Base-by-base conservation (phyloP, 1,140 invertebrate genomes). In the Drosophila mayri region DNA sequence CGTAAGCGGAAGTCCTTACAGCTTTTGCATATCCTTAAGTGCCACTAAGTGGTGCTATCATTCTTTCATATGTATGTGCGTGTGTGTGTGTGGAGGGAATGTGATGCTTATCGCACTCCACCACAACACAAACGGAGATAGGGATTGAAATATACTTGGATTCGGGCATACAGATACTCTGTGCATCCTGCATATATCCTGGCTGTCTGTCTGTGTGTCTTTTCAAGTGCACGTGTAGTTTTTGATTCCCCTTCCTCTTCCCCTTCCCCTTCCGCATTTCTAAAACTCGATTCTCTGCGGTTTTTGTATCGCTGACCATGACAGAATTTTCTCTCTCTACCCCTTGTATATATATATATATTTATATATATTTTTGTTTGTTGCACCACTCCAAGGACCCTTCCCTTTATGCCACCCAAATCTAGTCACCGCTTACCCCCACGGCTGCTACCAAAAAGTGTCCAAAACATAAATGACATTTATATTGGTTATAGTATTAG, bases 1-100 rank as follows among this genome's bases (percentile, higher is more conserved):
- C 46, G 46, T 66, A 85, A 78, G 82, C 83, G 83, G 83, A 87
- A 87, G 83, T 88, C 83, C 79, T 82, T 68, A 70, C 74, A 62
- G 79, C 84, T 79, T 86, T 88, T 87, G 82, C 83, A 87, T 87
- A 87, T 87, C 76, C 83, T 87, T 81, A 87, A 87, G 82, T 86
- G 79, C 83, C 76, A 87, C 83, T 87, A 87, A 87, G 83, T 87
- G 83, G 83, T 63, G 71, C 83, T 87, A 87, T 87, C 79, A 78
- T 73, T 87, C 81, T 82, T 81, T 76, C 55, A 64, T 37, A 37
- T 16, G 32, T 54, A 22, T 16, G 30, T 37, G 7, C 22, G 30
- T 64, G 41, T 58, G 41, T 55, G 46, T 54, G 30, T 64, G 41
- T 58, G 47, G 47, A 46, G 59, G 78, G 70, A 79, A 76, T 68